These are phyloP conservation scores for Catocala nupta DNA, from an alignment of 2,888 invertebrate species.

Conservation along the genomic window DNA sequence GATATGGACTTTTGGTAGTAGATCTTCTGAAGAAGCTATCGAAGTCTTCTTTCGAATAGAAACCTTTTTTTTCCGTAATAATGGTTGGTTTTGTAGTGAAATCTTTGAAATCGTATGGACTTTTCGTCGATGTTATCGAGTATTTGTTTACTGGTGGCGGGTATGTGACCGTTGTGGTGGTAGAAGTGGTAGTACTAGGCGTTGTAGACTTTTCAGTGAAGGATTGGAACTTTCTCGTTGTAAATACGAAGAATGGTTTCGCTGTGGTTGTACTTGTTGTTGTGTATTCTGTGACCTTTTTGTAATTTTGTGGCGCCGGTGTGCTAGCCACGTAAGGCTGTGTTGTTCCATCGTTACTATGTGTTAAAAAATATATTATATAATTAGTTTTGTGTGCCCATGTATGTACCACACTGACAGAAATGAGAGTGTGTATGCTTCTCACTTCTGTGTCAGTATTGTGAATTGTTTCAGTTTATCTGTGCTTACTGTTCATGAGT, in stretches of 20 bases:
- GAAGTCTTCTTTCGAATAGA: conserved; percentile 75
- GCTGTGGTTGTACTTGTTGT: conserved; percentile 44
- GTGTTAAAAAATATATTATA: conserved; percentile 62
- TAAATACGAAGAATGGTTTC: conserved; percentile 64
- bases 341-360: conserved; percentile 81
- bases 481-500: conserved; percentile 14
- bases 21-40: conserved; percentile 73
- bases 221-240: conserved; percentile 60
- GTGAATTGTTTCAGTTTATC: conserved; percentile 53
- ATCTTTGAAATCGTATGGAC: conserved; percentile 86
- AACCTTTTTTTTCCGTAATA: conserved; percentile 68
- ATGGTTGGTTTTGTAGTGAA: conserved; percentile 74
- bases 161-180: conserved; percentile 53
- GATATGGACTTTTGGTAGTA: conserved; percentile 86
- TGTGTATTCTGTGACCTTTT: conserved; percentile 60
- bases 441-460: conserved; percentile 66
- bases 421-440: conserved; percentile 65
- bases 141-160: conserved; percentile 75
- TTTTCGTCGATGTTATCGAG: conserved; percentile 84
- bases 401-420: conserved; percentile 68
- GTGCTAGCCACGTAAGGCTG: conserved; percentile 80
- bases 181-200: conserved; percentile 37
- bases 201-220: conserved; percentile 67
- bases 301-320: conserved; percentile 62
- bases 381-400: conserved; percentile 67